Evolutionary conservation across 2,113 vertebrate species (phyloP).

Genomic region (Chitala chitala): DNA sequence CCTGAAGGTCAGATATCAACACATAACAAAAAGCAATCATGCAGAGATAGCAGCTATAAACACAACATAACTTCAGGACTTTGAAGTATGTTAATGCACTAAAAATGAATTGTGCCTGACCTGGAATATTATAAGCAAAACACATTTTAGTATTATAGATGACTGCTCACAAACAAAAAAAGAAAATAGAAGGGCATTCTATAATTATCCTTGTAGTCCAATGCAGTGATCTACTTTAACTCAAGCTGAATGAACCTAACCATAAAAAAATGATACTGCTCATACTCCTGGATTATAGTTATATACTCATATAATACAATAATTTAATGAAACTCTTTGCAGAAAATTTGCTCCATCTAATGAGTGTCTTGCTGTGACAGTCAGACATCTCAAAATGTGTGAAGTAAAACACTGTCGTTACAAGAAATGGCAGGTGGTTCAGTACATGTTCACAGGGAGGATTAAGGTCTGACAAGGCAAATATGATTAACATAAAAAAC

Average conservation of each 20-base stretch:
- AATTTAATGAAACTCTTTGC: slow-evolving; percentile 57
- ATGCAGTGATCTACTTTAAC: slow-evolving; percentile 39
- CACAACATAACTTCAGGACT: slow-evolving; percentile 37
- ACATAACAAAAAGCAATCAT: slow-evolving; percentile 29
- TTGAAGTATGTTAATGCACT: slow-evolving; percentile 37
- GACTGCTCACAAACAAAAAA: slow-evolving; percentile 29
- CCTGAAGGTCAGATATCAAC: slow-evolving; percentile 46
- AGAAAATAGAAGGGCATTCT: slow-evolving; percentile 21
- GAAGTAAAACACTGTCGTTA: neutral
- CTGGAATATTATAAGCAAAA: slow-evolving; percentile 47
- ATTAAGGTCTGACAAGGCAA: too few species aligned
- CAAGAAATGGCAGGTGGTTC: too few species aligned
- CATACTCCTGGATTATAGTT: slow-evolving; percentile 52
- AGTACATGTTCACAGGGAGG: too few species aligned
- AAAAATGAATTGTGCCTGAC: slow-evolving; percentile 42
- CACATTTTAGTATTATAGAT: slow-evolving; percentile 36
- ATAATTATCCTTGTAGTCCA: slow-evolving; percentile 24
- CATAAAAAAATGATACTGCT: slow-evolving; percentile 45
- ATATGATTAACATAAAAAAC: too few species aligned
- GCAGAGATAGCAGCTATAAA: slow-evolving; percentile 44
- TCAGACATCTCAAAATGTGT: slow-evolving; percentile 29
- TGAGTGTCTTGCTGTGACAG: slow-evolving; percentile 44
- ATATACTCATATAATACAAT: slow-evolving; percentile 52
- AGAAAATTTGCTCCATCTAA: slow-evolving; percentile 46
- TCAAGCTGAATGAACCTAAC: slow-evolving; percentile 40